Evolutionary conservation across 2,797 vertebrate genomes (phyloP).

Genomic region (Alosa sapidissima): DNA sequence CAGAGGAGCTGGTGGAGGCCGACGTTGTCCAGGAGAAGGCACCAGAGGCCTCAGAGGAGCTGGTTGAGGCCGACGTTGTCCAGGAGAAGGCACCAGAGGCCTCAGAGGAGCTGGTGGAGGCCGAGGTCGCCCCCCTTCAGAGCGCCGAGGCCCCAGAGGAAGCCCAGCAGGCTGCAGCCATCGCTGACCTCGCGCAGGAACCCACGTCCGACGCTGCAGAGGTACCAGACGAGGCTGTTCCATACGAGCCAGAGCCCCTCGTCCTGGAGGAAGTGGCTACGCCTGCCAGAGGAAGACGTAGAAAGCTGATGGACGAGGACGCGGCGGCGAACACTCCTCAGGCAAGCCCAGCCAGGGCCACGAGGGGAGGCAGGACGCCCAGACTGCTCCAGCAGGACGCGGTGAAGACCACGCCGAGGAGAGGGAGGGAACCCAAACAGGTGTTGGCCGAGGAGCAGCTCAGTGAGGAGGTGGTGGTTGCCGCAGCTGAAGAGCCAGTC

Average conservation of each 20-base stretch:
- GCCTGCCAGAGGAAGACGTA: not conserved
- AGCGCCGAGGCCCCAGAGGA: not conserved
- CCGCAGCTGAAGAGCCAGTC: too few species aligned
- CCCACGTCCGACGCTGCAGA: not conserved
- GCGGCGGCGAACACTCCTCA: not conserved
- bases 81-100: not conserved
- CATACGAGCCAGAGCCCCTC: not conserved
- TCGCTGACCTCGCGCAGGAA: not conserved
- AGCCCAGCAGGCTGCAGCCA: not conserved
- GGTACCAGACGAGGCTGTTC: not conserved
- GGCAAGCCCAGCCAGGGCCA: not conserved
- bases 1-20: not conserved
- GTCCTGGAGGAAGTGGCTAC: not conserved
- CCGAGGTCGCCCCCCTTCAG: not conserved
- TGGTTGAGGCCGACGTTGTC: not conserved
- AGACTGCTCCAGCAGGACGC: not conserved
- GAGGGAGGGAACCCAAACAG: not conserved
- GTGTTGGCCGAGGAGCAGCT: not conserved
- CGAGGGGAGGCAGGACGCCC: not conserved
- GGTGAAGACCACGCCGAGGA: not conserved
- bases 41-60: not conserved
- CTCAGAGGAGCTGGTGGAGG: not conserved
- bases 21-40: too few species aligned
- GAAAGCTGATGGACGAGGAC: not conserved
- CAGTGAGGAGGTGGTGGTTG: not conserved